A percentile compares a stretch with the other conserved stretches of the same genome.
These are phyloP conservation scores for Myotis findleyi DNA, from an alignment of 2,797 vertebrate genomes.

Conservation along the genomic window DNA sequence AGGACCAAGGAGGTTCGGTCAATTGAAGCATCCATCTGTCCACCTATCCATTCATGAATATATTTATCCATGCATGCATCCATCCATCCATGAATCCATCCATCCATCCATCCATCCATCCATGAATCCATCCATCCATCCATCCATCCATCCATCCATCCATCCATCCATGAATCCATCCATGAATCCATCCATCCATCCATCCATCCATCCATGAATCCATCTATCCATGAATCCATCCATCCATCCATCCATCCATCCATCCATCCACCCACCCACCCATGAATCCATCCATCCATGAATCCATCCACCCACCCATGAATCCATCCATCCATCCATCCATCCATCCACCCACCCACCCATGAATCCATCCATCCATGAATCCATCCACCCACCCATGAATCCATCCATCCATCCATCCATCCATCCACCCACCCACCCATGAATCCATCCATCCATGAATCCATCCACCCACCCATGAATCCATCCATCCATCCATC, in stretches of 20 bases:
- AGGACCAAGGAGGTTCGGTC: background rate
- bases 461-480: background rate
- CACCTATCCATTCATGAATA: background rate
- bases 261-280: too few relatives aligned
- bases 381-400: too few relatives aligned
- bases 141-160: background rate
- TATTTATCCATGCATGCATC: rapidly evolving
- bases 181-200: background rate
- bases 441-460: too few relatives aligned
- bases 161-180: background rate
- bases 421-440: too few relatives aligned
- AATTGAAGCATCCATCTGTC: background rate
- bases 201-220: background rate
- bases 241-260: background rate
- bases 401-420: too few relatives aligned
- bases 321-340: background rate
- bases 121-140: background rate
- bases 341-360: background rate
- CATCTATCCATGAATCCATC: too few relatives aligned
- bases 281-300: background rate
- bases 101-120: background rate
- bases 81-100: too few relatives aligned
- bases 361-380: background rate
- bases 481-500: background rate
- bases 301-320: too few relatives aligned